Evolutionary conservation across 2,113 vertebrate genomes (phyloP), one percentile per base, ranked within the genome.

Genomic region (Bostrychus sinensis): DNA sequence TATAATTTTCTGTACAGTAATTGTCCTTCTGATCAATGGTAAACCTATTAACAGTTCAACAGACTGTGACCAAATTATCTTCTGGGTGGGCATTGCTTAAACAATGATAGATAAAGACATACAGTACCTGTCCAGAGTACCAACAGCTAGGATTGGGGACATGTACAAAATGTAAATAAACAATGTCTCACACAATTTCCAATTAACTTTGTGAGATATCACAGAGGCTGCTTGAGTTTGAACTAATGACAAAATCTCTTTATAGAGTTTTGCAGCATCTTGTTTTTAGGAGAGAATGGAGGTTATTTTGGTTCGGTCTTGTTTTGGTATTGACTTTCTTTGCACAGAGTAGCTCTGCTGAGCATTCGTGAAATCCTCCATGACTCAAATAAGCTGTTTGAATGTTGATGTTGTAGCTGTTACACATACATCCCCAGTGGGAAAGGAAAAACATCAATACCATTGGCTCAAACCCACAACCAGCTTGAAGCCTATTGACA

Each of bases 321-420:
- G 55, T 34, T 53, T 9, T 41, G 37, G 32, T 70, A 64, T 77
- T 71, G 56, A 73, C 46, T 26, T 80, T 55, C 16, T 16, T 7
- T 39, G 17, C 43, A 48, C 19, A 26, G 5, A 50, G 62, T 43
- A 51, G 8, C 50, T 43, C 65, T 54, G 62, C 51, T 1, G 25
- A 56, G 22, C 13, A 20, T 4, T 51, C 50, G 38, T 60, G 1
- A 64, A 79, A 54, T 65, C 56, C 32, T 46, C 34, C 17, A 38
- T 17, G 53, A 69, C 65, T 43, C 45, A 55, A 42, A 43, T 30
- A 41, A 66, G 60, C 62, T 20, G 41, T 74, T 61, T 62, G 67
- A 61, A 77, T 68, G 73, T 36, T 77, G 36, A 72, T 63, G 66
- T 48, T 36, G 28, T 32, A 56, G 50, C 62, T 39, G 19, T 54